These are phyloP conservation scores for Drosophila albomicans DNA, from an alignment of 1,140 invertebrate species.

Conservation along the genomic window DNA sequence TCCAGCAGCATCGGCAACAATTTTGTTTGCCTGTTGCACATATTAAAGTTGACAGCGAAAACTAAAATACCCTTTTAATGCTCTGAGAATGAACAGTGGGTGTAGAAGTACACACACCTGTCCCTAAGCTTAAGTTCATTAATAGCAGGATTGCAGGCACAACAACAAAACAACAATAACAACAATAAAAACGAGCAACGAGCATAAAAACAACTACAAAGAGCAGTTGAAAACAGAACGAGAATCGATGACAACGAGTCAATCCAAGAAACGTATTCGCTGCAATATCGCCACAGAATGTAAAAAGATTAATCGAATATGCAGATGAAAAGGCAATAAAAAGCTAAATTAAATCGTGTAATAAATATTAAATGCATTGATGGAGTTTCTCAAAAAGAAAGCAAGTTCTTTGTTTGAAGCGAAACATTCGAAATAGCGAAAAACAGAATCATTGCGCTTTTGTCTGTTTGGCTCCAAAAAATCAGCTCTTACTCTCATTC, in stretches of 20 bases:
- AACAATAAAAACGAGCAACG: slow-evolving; percentile 15
- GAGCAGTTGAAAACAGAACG: slow-evolving; percentile 3
- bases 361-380: neutral
- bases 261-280: slow-evolving; percentile 12
- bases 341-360: neutral
- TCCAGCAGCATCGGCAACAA: too few relatives aligned
- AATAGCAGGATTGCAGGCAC: slow-evolving; percentile 44
- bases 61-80: neutral
- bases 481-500: slow-evolving; percentile 21
- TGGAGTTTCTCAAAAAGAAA: neutral
- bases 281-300: neutral
- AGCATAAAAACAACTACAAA: slow-evolving; percentile 8
- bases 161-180: slow-evolving; percentile 28
- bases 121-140: slow-evolving; percentile 46
- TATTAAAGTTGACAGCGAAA: neutral
- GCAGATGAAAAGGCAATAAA: neutral
- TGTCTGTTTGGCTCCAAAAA: slow-evolving; percentile 39
- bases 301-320: neutral
- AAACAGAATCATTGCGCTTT: slow-evolving; percentile 36
- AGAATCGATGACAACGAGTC: neutral
- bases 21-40: neutral
- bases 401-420: neutral
- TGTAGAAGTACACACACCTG: slow-evolving; percentile 30
- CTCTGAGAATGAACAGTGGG: neutral
- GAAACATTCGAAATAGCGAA: slow-evolving; percentile 5